These are phyloP conservation scores for Cuniculus paca DNA, from an alignment of 2,797 vertebrate genomes.

Conservation along the genomic window DNA sequence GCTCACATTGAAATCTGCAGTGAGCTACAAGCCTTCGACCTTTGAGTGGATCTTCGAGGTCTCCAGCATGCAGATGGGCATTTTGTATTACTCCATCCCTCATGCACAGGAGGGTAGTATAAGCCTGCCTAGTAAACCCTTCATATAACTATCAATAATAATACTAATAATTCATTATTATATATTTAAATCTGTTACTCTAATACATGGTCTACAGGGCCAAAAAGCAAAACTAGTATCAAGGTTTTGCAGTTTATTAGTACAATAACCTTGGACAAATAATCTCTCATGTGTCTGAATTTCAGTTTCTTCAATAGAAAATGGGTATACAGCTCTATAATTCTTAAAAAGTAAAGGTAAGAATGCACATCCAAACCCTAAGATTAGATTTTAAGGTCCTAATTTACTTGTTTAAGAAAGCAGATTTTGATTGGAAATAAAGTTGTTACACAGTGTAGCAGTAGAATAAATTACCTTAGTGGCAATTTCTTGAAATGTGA, in stretches of 20 bases:
- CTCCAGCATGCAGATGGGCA: neutral
- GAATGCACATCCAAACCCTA: neutral
- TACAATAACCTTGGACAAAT: neutral
- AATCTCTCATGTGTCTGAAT: neutral
- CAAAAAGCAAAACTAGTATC: neutral
- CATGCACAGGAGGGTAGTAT: neutral
- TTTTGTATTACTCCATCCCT: neutral
- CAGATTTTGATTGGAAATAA: neutral
- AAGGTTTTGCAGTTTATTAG: neutral
- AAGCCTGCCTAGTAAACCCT: neutral
- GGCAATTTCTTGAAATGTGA: neutral
- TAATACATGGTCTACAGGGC: neutral
- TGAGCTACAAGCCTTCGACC: neutral
- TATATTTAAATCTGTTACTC: neutral
- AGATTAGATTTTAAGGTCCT: slow-evolving; percentile 7
- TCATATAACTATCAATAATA: neutral
- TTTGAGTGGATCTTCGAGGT: neutral
- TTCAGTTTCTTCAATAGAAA: neutral
- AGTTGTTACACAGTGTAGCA: neutral
- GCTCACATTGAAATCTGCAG: neutral
- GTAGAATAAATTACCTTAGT: neutral
- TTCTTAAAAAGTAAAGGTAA: neutral
- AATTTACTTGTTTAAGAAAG: slow-evolving; percentile 1
- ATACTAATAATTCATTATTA: neutral
- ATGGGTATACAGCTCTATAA: neutral